Evolutionary conservation across 1,140 invertebrate species (phyloP).

Genomic region (Apis florea): DNA sequence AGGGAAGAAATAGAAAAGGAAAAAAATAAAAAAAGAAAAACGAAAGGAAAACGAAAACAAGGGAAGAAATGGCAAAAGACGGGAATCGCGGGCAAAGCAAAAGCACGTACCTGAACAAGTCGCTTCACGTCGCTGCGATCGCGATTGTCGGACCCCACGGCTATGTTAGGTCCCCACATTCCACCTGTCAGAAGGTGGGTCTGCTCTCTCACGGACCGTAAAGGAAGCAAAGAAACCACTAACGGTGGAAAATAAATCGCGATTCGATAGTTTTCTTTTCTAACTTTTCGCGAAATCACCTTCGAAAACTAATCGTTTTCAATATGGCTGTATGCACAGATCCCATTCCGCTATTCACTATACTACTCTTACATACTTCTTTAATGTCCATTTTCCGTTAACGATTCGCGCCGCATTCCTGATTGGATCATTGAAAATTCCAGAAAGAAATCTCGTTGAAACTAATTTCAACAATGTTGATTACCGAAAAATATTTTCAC

Average conservation of each 20-base stretch:
- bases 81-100: constrained; percentile 27
- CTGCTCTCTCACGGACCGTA: constrained; percentile 30
- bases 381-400: constrained; percentile 57
- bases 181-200: constrained; percentile 75
- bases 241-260: constrained; percentile 4
- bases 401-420: constrained; percentile 47
- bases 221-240: constrained; percentile 21
- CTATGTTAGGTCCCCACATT: constrained; percentile 62
- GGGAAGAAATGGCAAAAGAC: constrained; percentile 10
- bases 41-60: constrained; percentile 12
- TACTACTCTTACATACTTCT: constrained; percentile 46
- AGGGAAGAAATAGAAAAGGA: background rate
- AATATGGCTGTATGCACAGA: constrained; percentile 55
- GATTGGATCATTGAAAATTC: background rate
- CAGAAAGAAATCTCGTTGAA: background rate
- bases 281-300: background rate
- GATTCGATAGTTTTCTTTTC: constrained; percentile 6
- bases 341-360: constrained; percentile 4
- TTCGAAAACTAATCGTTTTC: constrained; percentile 27
- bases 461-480: too few relatives aligned
- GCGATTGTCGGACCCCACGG: constrained; percentile 40
- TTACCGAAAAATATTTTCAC: background rate
- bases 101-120: constrained; percentile 48
- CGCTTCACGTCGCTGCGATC: constrained; percentile 61
- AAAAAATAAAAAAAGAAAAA: background rate